phyloP scores from a whole-genome alignment of 1,140 invertebrate genomes.

The Lineus longissimus region DNA sequence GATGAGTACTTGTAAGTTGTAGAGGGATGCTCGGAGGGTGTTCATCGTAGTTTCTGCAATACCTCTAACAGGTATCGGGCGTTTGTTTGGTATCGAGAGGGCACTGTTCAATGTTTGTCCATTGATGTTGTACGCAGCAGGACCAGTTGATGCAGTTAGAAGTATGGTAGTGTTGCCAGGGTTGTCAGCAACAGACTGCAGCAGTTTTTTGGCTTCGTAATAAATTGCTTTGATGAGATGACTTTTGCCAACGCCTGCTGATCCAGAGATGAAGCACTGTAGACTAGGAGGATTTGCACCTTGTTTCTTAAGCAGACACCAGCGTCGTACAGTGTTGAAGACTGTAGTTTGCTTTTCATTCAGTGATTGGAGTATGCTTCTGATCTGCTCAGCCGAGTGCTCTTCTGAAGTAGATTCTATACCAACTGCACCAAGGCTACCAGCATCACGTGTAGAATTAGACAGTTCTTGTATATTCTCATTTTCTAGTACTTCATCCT shows the following conservation, averaged over 20 bases:
- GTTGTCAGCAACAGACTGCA: background rate
- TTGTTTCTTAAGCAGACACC: conserved; percentile 6
- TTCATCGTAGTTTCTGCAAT: conserved; percentile 13
- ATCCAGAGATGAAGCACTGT: conserved; percentile 24
- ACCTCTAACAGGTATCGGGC: background rate
- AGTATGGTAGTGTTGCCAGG: conserved; percentile 15
- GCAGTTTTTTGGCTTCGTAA: conserved; percentile 20
- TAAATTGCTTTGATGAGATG: conserved; percentile 18
- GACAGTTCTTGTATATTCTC: too few relatives aligned
- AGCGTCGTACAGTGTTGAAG: conserved; percentile 17
- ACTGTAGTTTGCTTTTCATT: background rate
- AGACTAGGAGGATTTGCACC: too few relatives aligned
- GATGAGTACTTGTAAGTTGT: conserved; percentile 14
- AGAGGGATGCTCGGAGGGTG: conserved; percentile 7
- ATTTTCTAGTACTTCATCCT: too few relatives aligned
- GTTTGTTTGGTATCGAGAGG: conserved; percentile 6
- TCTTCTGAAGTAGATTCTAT: too few relatives aligned
- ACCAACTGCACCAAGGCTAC: too few relatives aligned
- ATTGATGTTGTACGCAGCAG: conserved; percentile 13
- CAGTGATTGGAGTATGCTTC: too few relatives aligned
- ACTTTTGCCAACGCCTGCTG: conserved; percentile 18
- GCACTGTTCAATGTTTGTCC: conserved; percentile 13
- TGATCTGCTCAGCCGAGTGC: too few relatives aligned
- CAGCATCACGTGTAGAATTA: too few relatives aligned
- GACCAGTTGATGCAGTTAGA: conserved; percentile 11